These are phyloP conservation scores for Orientallactaga sibirica DNA, from an alignment of 2,797 vertebrate genomes.

Conservation along the genomic window DNA sequence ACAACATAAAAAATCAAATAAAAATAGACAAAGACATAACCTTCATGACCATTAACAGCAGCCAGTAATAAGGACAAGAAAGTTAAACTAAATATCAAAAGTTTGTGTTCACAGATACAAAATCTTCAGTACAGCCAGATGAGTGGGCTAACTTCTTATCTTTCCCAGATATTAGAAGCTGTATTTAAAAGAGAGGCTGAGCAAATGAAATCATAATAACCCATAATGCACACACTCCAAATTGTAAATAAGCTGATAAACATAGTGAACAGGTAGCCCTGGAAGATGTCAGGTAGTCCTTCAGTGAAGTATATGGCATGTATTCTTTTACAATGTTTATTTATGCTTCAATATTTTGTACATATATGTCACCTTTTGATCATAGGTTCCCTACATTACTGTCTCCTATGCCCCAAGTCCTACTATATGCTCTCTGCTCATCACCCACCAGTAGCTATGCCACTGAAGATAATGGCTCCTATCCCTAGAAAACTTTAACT, in stretches of 20 bases:
- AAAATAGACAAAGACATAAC: constrained; percentile 14
- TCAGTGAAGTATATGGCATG: neutral
- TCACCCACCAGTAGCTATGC: no score
- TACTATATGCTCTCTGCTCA: no score
- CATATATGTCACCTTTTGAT: no score
- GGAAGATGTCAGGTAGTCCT: neutral
- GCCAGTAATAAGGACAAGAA: neutral
- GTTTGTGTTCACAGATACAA: neutral
- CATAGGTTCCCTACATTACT: no score
- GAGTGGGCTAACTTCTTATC: neutral
- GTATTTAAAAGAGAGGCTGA: neutral
- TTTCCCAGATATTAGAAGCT: neutral
- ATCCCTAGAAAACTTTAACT: no score
- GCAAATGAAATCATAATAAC: neutral
- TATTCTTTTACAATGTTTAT: no score
- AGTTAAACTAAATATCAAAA: neutral
- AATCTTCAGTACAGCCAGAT: neutral
- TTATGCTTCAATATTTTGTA: no score
- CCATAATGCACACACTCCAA: neutral
- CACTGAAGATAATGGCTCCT: no score
- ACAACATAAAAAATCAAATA: neutral
- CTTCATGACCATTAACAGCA: neutral
- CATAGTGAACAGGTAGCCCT: neutral
- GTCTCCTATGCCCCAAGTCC: no score
- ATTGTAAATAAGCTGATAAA: neutral